Percentiles rank a stretch among this genome's conserved stretches.
Evolutionary conservation across 2,888 invertebrate species (phyloP).

Genomic region (Melanargia galathea): DNA sequence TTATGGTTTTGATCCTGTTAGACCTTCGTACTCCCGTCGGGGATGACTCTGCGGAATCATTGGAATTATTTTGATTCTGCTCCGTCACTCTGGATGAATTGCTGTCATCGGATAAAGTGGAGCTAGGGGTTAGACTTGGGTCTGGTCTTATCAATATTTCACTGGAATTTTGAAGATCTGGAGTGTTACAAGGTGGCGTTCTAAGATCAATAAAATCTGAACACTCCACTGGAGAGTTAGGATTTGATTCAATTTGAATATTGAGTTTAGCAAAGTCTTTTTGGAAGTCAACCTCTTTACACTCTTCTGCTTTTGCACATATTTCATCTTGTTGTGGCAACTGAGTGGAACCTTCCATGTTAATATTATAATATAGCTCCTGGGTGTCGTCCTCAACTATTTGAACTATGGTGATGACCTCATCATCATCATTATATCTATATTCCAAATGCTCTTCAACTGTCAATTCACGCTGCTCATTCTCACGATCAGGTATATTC

Average conservation of each 20-base stretch:
- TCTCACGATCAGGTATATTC: conserved; percentile 36
- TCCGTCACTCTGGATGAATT: conserved; percentile 70
- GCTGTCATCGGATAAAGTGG: conserved; percentile 74
- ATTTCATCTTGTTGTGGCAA: conserved; percentile 35
- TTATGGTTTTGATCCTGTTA: conserved; percentile 89
- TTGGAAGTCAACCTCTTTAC: conserved; percentile 61
- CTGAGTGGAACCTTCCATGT: conserved; percentile 65
- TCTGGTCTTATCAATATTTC: conserved; percentile 64
- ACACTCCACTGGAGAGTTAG: conserved; percentile 57
- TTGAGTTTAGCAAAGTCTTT: conserved; percentile 71
- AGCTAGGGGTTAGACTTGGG: conserved; percentile 74
- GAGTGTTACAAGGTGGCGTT: conserved; percentile 56
- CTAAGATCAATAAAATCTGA: conserved; percentile 52
- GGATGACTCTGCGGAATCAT: conserved; percentile 76
- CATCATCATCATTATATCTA: conserved; percentile 74
- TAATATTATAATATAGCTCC: conserved; percentile 69
- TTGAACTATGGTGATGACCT: conserved; percentile 77
- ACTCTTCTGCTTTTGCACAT: conserved; percentile 44
- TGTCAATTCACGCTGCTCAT: conserved; percentile 51
- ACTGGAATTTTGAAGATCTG: conserved; percentile 57
- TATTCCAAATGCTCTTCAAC: conserved; percentile 62
- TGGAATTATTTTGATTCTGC: conserved; percentile 62
- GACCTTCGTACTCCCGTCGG: conserved; percentile 86
- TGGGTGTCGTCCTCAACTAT: conserved; percentile 77
- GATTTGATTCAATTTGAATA: conserved; percentile 49